phyloP scores from a whole-genome alignment of 1,140 invertebrate genomes.

The Aphis craccivora region DNA sequence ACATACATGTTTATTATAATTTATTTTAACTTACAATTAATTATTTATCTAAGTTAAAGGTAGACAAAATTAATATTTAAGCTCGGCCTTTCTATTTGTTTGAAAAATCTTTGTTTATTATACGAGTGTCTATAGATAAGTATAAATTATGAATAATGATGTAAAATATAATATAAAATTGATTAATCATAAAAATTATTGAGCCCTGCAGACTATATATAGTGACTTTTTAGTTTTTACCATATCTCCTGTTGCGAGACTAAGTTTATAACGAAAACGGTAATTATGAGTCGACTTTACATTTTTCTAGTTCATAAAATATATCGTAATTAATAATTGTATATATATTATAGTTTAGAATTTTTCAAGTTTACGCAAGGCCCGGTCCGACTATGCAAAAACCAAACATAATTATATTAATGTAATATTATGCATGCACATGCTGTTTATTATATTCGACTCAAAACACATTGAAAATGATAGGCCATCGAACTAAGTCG shows the following conservation, averaged over 20 bases:
- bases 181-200: neutral
- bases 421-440: neutral
- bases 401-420: neutral
- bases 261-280: neutral
- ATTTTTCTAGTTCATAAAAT: neutral
- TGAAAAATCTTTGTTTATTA: neutral
- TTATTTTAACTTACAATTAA: neutral
- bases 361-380: neutral
- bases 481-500: neutral
- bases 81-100: neutral
- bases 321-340: constrained; percentile 1
- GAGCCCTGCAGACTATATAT: neutral
- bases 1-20: neutral
- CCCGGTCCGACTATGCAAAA: neutral
- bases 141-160: neutral
- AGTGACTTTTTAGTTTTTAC: neutral
- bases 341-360: neutral
- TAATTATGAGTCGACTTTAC: neutral
- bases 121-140: too few species aligned
- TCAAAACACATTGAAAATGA: neutral
- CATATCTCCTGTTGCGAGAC: neutral
- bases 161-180: neutral
- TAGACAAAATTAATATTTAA: too few species aligned
- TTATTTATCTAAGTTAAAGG: neutral
- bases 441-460: neutral